Evolutionary conservation across 2,888 invertebrate species (phyloP).

Genomic region (Bedellia somnulentella): DNA sequence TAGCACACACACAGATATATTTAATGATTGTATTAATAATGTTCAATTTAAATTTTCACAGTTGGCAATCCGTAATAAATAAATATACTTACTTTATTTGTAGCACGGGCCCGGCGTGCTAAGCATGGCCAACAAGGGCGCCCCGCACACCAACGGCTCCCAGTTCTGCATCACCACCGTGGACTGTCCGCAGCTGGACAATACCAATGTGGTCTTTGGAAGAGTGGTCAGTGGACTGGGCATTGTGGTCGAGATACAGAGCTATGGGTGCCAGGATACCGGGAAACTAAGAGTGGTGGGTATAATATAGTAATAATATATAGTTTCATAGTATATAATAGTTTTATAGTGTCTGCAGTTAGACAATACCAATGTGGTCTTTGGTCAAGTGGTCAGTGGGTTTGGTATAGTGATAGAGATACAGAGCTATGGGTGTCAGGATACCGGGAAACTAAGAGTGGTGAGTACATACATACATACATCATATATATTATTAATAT

Average conservation of each 20-base stretch:
- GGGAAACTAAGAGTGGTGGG: conserved; percentile 65
- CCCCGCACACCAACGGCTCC: conserved; percentile 84
- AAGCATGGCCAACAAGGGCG: conserved; percentile 80
- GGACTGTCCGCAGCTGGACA: conserved; percentile 76
- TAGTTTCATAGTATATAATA: no score
- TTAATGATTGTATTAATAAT: no score
- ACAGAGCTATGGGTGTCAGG: conserved; percentile 55
- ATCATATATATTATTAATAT: no score
- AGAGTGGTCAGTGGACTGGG: conserved; percentile 76
- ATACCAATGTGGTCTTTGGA: conserved; percentile 81
- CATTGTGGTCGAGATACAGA: conserved; percentile 70
- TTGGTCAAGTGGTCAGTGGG: conserved; percentile 79
- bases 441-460: conserved; percentile 61
- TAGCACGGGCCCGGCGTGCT: conserved; percentile 68
- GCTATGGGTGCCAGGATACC: conserved; percentile 51
- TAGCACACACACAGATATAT: no score
- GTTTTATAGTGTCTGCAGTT: conserved; percentile 74
- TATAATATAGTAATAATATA: no score
- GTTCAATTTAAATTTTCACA: no score
- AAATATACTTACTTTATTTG: conserved; percentile 12
- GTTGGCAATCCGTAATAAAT: no score
- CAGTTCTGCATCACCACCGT: conserved; percentile 91
- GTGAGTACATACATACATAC: no score
- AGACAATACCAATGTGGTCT: conserved; percentile 79
- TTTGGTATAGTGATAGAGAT: conserved; percentile 72